Evolutionary conservation across 2,113 vertebrate genomes (phyloP), one percentile per base, ranked within the genome.

Genomic region (Salvelinus alpinus): DNA sequence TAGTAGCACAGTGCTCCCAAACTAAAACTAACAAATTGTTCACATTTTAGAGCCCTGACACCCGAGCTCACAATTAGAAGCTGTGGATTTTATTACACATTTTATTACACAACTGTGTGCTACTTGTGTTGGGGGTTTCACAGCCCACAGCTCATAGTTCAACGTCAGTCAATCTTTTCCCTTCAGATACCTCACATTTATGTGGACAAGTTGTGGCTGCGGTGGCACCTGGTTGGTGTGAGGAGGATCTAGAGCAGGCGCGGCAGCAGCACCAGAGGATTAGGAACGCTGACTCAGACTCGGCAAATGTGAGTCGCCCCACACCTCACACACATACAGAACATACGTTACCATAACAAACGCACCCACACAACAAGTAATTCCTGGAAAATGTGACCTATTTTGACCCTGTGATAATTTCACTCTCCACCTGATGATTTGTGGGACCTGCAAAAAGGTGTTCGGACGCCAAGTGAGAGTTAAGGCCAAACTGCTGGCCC

Each of bases 131-230:
- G 38, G 59, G n/a, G n/a, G 18, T 62, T 62, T 62, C 59, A 62
- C 59, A 22, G 59, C n/a, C 11, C 25, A 34, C 62, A 71, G 74
- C 70, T 79, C 60, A 69, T 71, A 24, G 68, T 73, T 84, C 76
- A 85, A 84, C 77, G 76, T 84, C 84, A 86, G 71, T 64, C 38
- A 54, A 54, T 54, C 3, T 47, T 70, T 71, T n/a, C 66, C 78
- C 34, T 14, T 34, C 29, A 82, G 75, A 71, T 11, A 13, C 71
- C 60, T 74, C 3, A 62, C n/a, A 47, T 31, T 59, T 47, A 25
- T 31, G 62, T 47, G 44, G 69, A 25, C 0, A 38, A 38, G 38
- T 38, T 48, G 59, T 7, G 0, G 70, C 31, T 0, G 51, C 27
- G 27, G 9, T 5, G 68, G 34, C 25, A 22, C 72, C 51, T 24